These are phyloP conservation scores for Trypoxylus dichotomus DNA, from an alignment of 1,140 invertebrate species.

Conservation along the genomic window DNA sequence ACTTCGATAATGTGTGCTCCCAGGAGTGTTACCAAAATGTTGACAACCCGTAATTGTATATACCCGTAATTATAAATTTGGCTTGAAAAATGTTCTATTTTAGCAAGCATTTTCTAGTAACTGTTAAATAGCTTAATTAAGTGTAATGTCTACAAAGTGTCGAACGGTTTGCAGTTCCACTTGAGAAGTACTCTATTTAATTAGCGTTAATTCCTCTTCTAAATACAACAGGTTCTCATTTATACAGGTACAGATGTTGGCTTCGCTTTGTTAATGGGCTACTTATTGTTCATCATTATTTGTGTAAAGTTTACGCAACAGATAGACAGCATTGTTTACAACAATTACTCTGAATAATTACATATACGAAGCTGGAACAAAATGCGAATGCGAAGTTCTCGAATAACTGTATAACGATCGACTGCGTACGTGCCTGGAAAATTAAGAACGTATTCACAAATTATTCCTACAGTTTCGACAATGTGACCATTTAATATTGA, in stretches of 20 bases:
- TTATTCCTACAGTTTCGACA: too few relatives aligned
- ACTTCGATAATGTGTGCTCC: too few relatives aligned
- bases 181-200: neutral
- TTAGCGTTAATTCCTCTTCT: neutral
- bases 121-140: too few relatives aligned
- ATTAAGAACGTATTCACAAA: too few relatives aligned
- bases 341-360: neutral
- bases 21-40: too few relatives aligned
- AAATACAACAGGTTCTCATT: neutral
- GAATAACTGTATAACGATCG: neutral
- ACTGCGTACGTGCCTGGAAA: too few relatives aligned
- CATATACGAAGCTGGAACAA: neutral
- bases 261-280: neutral
- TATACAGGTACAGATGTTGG: neutral
- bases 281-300: neutral
- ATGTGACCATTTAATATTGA: too few relatives aligned
- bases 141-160: too few relatives aligned
- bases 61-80: too few relatives aligned
- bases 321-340: neutral
- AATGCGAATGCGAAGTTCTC: neutral
- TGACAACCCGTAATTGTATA: too few relatives aligned
- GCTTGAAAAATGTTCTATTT: too few relatives aligned
- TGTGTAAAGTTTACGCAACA: neutral
- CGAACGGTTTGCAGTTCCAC: neutral
- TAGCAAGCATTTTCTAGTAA: too few relatives aligned